Evolutionary conservation across 2,113 vertebrate genomes (phyloP), one percentile per base, ranked within the genome.

Genomic region (Galbula dea): DNA sequence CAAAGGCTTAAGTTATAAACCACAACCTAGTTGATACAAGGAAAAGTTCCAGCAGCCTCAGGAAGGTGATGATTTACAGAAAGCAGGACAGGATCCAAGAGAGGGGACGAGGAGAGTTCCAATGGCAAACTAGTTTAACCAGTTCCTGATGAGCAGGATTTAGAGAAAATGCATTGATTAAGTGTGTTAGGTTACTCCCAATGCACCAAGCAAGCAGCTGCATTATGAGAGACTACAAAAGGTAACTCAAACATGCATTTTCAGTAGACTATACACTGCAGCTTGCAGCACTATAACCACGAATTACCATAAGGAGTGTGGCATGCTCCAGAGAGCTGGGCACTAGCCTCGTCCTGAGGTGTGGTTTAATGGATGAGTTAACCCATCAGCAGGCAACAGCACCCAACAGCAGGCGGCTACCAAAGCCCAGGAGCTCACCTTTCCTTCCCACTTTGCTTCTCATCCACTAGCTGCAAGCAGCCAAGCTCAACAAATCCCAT

Each of bases 21-120:
- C 43, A 57, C 1, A 66, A 63, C 63, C 45, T 83, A 24, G 11
- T 1, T 83, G 82, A 94, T 71, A 76, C 0, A 39, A 94, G 84
- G 76, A 89, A 88, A 73, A 77, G 82, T 87, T 96, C 76, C 82
- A 94, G 82, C 84, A 80, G 83, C 59, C 68, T 92, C 32, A 59
- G 63, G 82, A 85, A 95, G 95, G 94, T 95, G 93, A 96, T 96
- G 95, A 96, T 96, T 96, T 96, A 96, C 94, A 96, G 96, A 95
- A 93, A 91, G 73, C 1, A 15, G 96, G 89, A 88, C 14, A 3
- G 65, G 85, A 94, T 95, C 96, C 96, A 96, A 55, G 82, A 89
- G 45, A 91, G 51, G 46, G 87, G 72, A 95, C 0, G 1, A 67
- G 63, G 72, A 85, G 39, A 16, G 9, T 89, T 93, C 82, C 93